phyloP scores from a whole-genome alignment of 1,140 invertebrate species.

The Drosophila asahinai region DNA sequence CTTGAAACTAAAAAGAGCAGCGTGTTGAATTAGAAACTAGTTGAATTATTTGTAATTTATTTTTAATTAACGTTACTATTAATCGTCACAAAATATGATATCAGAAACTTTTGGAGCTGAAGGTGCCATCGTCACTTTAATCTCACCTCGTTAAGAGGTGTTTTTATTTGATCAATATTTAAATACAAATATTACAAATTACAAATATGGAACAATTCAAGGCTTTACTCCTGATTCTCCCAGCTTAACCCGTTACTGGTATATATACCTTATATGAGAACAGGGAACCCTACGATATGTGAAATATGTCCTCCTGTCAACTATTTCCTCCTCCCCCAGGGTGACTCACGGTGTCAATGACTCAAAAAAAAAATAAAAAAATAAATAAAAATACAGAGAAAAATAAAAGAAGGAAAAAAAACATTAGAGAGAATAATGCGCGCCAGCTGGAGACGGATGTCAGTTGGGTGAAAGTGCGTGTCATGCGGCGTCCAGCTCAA shows the following conservation, averaged over 20 bases:
- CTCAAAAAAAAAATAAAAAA: conserved; percentile 6
- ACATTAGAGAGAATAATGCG: conserved; percentile 7
- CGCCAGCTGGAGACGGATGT: conserved; percentile 36
- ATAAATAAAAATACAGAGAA: background rate
- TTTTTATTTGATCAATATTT: too few species aligned
- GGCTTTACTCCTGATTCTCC: background rate
- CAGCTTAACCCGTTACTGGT: too few species aligned
- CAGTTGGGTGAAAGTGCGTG: conserved; percentile 59
- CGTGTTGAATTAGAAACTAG: too few species aligned
- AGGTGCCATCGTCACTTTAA: too few species aligned
- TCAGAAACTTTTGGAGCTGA: too few species aligned
- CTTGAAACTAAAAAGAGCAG: too few species aligned
- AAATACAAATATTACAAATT: background rate
- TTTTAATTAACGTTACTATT: too few species aligned
- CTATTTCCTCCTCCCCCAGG: background rate
- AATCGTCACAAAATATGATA: too few species aligned
- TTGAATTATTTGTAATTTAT: too few species aligned
- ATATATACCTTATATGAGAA: background rate
- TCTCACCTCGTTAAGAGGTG: too few species aligned
- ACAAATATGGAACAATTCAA: background rate
- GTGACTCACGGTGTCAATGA: conserved; percentile 39
- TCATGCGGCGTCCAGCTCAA: conserved; percentile 47
- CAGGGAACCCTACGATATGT: background rate
- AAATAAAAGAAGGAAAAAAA: background rate
- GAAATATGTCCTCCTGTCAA: conserved; percentile 5